Evolutionary conservation across 2,113 vertebrate species (phyloP).

Genomic region (Hymenochirus boettgeri): DNA sequence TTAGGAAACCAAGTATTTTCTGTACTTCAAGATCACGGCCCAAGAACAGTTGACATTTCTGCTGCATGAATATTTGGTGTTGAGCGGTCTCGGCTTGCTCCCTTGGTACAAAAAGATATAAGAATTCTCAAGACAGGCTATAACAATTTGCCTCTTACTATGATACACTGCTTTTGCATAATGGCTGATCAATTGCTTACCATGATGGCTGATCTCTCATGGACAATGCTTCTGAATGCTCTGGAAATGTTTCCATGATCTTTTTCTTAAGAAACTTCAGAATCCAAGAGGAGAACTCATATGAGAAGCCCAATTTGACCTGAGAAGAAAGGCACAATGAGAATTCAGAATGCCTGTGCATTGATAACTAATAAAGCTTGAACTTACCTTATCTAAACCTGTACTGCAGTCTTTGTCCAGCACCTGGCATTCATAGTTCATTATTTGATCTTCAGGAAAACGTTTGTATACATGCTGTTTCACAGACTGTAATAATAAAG

Average conservation of each 20-base stretch:
- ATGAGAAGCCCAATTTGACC: conserved; percentile 16
- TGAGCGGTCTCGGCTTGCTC: conserved; percentile 15
- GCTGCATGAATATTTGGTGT: conserved; percentile 20
- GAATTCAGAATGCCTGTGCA: not conserved
- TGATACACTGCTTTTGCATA: too few species aligned
- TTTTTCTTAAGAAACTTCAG: conserved; percentile 18
- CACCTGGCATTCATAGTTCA: conserved; percentile 27
- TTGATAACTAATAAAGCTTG: not conserved
- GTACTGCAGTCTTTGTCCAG: conserved; percentile 3
- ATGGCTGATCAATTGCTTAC: too few species aligned
- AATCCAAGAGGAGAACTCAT: conserved; percentile 21
- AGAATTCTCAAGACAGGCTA: not conserved
- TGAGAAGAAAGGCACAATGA: not conserved
- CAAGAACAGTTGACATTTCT: conserved; percentile 22
- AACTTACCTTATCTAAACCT: conserved; percentile 20
- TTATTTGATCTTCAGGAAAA: conserved; percentile 25
- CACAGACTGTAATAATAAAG: conserved; percentile 13
- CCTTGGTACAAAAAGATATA: not conserved
- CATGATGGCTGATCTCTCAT: conserved; percentile 2
- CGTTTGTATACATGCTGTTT: conserved; percentile 20
- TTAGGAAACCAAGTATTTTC: conserved; percentile 23
- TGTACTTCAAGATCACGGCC: conserved; percentile 24
- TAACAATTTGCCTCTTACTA: too few species aligned
- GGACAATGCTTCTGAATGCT: not conserved
- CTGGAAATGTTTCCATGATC: conserved; percentile 21